Conservation (phyloP, 2,888 invertebrate genomes). For the Drosophila vallismaia region DNA sequence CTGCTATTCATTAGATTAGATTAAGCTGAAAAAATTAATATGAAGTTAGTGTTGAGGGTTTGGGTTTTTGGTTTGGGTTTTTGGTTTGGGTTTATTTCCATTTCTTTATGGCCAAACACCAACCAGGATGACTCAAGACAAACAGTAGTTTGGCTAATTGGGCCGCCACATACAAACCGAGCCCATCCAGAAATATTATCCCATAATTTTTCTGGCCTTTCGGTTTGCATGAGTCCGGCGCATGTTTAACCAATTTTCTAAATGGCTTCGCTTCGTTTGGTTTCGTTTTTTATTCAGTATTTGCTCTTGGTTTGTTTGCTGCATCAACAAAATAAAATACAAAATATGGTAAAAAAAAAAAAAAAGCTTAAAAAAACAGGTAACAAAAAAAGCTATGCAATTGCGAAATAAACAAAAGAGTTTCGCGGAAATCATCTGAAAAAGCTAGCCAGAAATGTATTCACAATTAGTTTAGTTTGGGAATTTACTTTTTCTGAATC, state of each 20-base stretch:
- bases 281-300: slow-evolving; percentile 5
- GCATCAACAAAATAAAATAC: slow-evolving; percentile 26
- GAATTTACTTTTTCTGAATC: neutral
- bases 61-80: neutral
- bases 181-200: neutral
- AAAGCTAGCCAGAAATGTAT: neutral
- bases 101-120: neutral
- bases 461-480: too few species aligned
- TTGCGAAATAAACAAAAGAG: neutral
- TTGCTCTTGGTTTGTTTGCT: slow-evolving; percentile 28
- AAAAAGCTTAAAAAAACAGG: neutral
- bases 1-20: slow-evolving; percentile 29
- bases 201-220: neutral
- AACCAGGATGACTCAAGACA: slow-evolving; percentile 1
- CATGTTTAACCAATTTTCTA: slow-evolving; percentile 57
- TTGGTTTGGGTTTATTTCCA: neutral
- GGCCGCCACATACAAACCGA: neutral
- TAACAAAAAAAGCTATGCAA: neutral
- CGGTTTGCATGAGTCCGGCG: slow-evolving; percentile 23
- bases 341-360: neutral
- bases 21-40: slow-evolving; percentile 12
- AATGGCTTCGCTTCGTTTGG: slow-evolving; percentile 45
- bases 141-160: neutral
- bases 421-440: neutral
- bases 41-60: neutral